Evolutionary conservation across 2,888 invertebrate genomes (phyloP).

Genomic region (Rosalia funebris): DNA sequence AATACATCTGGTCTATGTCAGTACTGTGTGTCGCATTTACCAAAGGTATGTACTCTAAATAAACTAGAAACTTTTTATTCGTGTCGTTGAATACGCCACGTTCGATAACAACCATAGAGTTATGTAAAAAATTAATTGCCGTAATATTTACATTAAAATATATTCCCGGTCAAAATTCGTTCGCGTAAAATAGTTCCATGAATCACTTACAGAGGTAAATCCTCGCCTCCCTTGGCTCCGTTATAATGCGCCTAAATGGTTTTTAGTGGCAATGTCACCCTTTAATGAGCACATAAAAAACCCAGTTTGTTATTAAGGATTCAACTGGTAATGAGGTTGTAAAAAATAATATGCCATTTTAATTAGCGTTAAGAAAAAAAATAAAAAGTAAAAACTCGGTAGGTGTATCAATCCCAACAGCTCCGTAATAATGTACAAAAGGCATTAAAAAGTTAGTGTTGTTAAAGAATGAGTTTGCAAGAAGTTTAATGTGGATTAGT

Average conservation of each 20-base stretch:
- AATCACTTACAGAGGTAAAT: too few relatives aligned
- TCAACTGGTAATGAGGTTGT: constrained; percentile 44
- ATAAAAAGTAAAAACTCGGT: constrained; percentile 35
- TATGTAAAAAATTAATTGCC: too few relatives aligned
- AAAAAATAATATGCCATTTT: constrained; percentile 49
- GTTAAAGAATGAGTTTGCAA: constrained; percentile 53
- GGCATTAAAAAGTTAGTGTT: constrained; percentile 47
- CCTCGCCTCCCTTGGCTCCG: not conserved
- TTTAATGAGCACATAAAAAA: constrained; percentile 40
- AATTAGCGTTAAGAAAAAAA: constrained; percentile 44
- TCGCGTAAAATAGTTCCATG: too few relatives aligned
- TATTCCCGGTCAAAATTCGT: too few relatives aligned
- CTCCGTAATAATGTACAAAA: constrained; percentile 42
- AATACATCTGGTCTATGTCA: constrained; percentile 53
- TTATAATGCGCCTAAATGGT: constrained; percentile 26
- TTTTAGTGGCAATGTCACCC: constrained; percentile 42
- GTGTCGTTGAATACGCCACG: constrained; percentile 15
- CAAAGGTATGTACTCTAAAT: constrained; percentile 27
- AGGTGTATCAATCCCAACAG: constrained; percentile 42
- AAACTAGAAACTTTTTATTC: constrained; percentile 15
- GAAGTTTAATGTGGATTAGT: constrained; percentile 51
- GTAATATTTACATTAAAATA: too few relatives aligned
- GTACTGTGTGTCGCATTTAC: constrained; percentile 45
- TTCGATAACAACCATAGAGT: constrained; percentile 18
- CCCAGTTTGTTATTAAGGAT: constrained; percentile 41